Percentiles rank a stretch among this genome's conserved stretches.
These are phyloP conservation scores for Borostomias antarcticus DNA, from an alignment of 2,797 vertebrate species.

Conservation along the genomic window DNA sequence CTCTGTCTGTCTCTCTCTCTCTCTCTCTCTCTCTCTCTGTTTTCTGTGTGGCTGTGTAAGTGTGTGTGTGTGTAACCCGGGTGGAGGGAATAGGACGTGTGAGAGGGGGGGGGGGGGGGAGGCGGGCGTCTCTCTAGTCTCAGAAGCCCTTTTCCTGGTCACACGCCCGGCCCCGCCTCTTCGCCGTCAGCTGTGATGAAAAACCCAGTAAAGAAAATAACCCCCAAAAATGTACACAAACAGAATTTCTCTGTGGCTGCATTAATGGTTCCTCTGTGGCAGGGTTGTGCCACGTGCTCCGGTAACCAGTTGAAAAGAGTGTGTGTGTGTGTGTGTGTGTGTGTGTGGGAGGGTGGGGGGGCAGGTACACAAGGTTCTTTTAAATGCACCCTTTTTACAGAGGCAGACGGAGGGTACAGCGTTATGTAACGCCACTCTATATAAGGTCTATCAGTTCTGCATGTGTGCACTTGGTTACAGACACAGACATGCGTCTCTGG, in stretches of 20 bases:
- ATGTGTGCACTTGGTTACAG: slow-evolving; percentile 51
- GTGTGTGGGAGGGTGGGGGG: too few species aligned
- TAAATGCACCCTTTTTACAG: slow-evolving; percentile 30
- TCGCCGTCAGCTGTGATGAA: background rate
- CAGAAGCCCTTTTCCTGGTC: slow-evolving; percentile 10
- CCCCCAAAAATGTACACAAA: background rate
- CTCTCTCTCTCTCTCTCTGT: too few species aligned
- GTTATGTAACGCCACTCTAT: slow-evolving; percentile 53
- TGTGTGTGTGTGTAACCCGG: background rate
- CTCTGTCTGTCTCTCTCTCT: too few species aligned
- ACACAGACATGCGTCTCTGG: slow-evolving; percentile 30
- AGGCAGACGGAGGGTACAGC: slow-evolving; percentile 19
- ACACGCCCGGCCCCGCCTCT: background rate
- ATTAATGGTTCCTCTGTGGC: slow-evolving; percentile 19
- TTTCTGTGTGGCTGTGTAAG: background rate
- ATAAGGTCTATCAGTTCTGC: slow-evolving; percentile 54
- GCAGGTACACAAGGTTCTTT: slow-evolving; percentile 43
- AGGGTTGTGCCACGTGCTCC: slow-evolving; percentile 24
- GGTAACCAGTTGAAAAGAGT: slow-evolving; percentile 37
- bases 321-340: too few species aligned
- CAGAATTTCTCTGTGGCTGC: background rate
- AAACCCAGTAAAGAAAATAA: background rate
- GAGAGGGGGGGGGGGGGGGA: background rate
- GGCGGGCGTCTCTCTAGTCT: background rate
- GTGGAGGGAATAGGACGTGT: background rate